Base-by-base conservation (phyloP, 2,113 vertebrate species). In the Scophthalmus maximus region DNA sequence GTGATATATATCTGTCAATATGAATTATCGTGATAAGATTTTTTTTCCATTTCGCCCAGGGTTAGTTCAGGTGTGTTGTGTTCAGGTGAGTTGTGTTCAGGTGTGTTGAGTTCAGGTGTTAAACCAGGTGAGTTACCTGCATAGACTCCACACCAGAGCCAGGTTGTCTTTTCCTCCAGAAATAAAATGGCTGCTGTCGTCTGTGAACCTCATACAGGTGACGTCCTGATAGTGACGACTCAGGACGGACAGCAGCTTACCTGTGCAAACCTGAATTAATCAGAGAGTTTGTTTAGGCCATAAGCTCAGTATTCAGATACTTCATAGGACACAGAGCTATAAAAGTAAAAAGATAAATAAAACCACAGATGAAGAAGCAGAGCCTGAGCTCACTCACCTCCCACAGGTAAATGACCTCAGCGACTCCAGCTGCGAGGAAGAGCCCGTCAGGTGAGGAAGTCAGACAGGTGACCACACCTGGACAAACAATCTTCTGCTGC, bases 401-500 rank as follows among this genome's bases (percentile, higher is more conserved):
- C 98, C 97, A 99, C 62, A 99, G 84, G 79, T 99, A 96, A 57
- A 98, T 83, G 15, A 93, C 95, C 70, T 99, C 96, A 0, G 93
- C 89, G 0, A 99, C 95, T 0, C 97, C 98, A 0, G 95, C 97
- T 61, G 96, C 68, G 8, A 99, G 71, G 51, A 97, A 97, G 32
- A 97, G 93, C 1, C 97, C 96, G 0, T 96, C 93, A 46, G 96
- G 95, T 3, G 97, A 95, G 0, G 96, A 90, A 0, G 94, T 93
- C 68, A 99, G 88, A 87, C 96, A 98, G 46, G 95, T 97, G 52
- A 99, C 95, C 0, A 95, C 93, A 57, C 96, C 97, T 0, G 97
- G 97, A 81, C 98, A 99, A 22, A 97, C 93, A 14, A 99, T 96
- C 89, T 99, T 99, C 92, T 99, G 97, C 88, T 98, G 97, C 23